A percentile compares a stretch with the other conserved stretches of the same genome.
These are phyloP conservation scores for Drosophila quasianomalipes DNA, from an alignment of 2,888 invertebrate genomes.

Conservation along the genomic window DNA sequence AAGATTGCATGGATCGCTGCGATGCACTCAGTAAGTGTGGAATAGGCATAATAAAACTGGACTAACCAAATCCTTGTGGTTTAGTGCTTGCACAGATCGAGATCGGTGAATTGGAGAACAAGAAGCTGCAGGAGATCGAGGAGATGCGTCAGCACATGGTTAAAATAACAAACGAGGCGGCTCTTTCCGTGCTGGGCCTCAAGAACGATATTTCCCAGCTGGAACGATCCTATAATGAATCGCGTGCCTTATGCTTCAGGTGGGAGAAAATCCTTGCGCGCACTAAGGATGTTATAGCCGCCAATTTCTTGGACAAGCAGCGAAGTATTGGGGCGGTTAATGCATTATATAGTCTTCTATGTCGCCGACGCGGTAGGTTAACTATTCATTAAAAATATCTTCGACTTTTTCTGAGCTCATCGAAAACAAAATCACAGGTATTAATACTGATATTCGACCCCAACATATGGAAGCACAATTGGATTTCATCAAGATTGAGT, in stretches of 20 bases:
- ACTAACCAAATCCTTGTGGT: neutral
- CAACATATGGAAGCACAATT: slow-evolving; percentile 69
- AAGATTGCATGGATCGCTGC: slow-evolving; percentile 84
- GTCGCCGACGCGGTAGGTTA: slow-evolving; percentile 71
- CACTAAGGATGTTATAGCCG: slow-evolving; percentile 76
- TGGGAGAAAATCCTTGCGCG: slow-evolving; percentile 83
- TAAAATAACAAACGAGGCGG: slow-evolving; percentile 83
- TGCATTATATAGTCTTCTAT: slow-evolving; percentile 76
- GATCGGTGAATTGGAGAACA: slow-evolving; percentile 77
- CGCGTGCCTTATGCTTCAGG: slow-evolving; percentile 74
- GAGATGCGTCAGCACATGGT: slow-evolving; percentile 83
- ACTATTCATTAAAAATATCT: no score
- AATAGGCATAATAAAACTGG: neutral
- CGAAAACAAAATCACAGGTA: slow-evolving; percentile 21
- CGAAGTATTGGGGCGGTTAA: slow-evolving; percentile 79
- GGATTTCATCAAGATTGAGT: slow-evolving; percentile 83
- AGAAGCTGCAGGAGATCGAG: slow-evolving; percentile 82
- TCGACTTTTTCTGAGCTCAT: neutral
- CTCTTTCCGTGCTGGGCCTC: slow-evolving; percentile 81
- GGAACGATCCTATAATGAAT: slow-evolving; percentile 79
- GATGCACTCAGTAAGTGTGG: slow-evolving; percentile 84
- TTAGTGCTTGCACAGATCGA: slow-evolving; percentile 85
- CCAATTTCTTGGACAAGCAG: slow-evolving; percentile 71
- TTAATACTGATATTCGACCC: slow-evolving; percentile 5
- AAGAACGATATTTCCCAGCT: slow-evolving; percentile 83